Conservation (phyloP, 2,113 vertebrate species). For the Coptodon bakossiorum region DNA sequence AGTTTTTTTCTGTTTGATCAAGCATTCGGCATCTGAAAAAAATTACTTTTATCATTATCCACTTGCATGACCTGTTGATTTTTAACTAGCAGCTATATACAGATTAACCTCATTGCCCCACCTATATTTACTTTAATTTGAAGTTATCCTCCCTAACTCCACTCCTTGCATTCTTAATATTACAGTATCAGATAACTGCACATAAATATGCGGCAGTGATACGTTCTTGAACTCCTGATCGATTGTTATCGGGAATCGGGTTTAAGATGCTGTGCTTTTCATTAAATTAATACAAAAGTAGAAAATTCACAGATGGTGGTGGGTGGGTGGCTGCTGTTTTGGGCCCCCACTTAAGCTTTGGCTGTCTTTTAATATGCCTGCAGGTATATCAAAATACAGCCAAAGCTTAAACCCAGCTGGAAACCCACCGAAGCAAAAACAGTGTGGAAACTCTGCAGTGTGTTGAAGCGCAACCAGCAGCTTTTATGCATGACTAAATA, state of each 20-base stretch:
- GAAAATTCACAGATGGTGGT: not conserved
- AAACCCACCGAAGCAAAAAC: not conserved
- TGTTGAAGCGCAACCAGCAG: not conserved
- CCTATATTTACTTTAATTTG: not conserved
- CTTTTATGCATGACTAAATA: not conserved
- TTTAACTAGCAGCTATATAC: not conserved
- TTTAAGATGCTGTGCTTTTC: not conserved
- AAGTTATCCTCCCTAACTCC: not conserved
- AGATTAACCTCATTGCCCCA: not conserved
- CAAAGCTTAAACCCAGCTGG: not conserved
- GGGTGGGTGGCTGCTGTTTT: not conserved
- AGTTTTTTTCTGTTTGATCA: not conserved
- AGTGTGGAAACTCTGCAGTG: not conserved
- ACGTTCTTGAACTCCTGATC: not conserved
- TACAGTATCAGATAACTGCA: not conserved
- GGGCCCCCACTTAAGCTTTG: not conserved
- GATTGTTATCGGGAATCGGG: accelerated
- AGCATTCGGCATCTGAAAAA: accelerated
- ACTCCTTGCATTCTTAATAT: not conserved
- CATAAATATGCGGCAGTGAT: not conserved
- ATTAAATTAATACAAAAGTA: not conserved
- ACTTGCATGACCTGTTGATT: not conserved
- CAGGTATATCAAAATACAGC: not conserved
- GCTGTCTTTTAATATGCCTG: not conserved
- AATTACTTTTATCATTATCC: not conserved